Conservation (phyloP, 2,888 invertebrate species). For the Tipula confusa region DNA sequence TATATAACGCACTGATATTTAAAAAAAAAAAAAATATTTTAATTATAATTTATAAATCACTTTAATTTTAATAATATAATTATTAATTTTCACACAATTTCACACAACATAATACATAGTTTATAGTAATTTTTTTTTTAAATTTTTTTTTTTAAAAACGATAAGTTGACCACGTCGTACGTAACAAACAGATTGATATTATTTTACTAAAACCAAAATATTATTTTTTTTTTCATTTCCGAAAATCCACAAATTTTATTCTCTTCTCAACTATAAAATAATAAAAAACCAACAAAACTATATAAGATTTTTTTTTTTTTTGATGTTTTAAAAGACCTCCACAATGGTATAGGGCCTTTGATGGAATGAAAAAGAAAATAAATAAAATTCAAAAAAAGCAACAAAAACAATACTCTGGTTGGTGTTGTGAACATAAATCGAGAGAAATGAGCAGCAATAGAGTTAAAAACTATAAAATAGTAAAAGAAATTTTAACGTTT, state of each 20-base stretch:
- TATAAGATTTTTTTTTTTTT: no score
- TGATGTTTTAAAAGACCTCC: slow-evolving; percentile 1
- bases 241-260: background rate
- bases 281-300: background rate
- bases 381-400: background rate
- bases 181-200: slow-evolving; percentile 12
- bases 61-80: background rate
- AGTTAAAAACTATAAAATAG: background rate
- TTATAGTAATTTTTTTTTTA: background rate
- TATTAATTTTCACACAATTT: background rate
- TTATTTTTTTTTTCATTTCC: background rate
- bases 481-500: background rate
- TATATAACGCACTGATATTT: background rate
- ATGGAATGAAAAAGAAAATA: slow-evolving; percentile 29
- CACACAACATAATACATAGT: background rate
- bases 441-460: background rate
- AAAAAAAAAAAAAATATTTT: no score
- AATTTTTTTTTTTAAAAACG: background rate
- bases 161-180: slow-evolving; percentile 25
- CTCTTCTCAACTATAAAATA: background rate
- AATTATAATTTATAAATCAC: background rate
- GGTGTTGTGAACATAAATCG: slow-evolving; percentile 4
- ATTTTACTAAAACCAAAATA: slow-evolving; percentile 13
- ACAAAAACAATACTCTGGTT: background rate
- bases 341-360: slow-evolving; percentile 27